Evolutionary conservation across 1,140 invertebrate genomes (phyloP), one percentile per base, ranked within the genome.

Genomic region (Coboldia fuscipes): DNA sequence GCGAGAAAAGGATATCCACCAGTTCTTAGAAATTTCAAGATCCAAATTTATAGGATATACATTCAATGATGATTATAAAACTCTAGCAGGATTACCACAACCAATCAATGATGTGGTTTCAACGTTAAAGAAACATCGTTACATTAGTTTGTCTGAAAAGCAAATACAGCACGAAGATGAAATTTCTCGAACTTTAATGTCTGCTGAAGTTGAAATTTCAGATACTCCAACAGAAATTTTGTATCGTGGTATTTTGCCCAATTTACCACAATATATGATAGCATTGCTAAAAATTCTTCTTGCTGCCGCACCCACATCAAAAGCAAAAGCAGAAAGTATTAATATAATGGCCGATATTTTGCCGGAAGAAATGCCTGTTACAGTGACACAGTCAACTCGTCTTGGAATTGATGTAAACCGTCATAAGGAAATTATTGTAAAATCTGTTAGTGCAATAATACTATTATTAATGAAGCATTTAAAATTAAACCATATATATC

Each of bases 401-500:
- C 60, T 98, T 10, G 86, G 86, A 17, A 84, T 96, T 41, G 96
- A 98, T 64, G 85, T 97, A 4, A 94, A 94, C 51, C 68, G 96
- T 21, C 96, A 99, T 52, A 98, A 98, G 52, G 92, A 98, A 66
- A 92, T 98, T 26, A 90, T 98, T 41, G 89, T 97, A 0, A 98
- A 99, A 65, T 82, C 92, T 9, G 84, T 97, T 1, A 96, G 92
- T 24, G 89, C 81, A 3, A 86, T 97, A 38, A 62, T 98, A 28
- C 56, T 98, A 31, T 58, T 98, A 8, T 63, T 98, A 23, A 60
- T 98, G 29, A 99, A 99, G 57, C 93, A 97, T 61, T 92, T 98
- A 42, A 97, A 98, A 63, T 63, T 97, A n/a, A 98, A 97, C 62
- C 94, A 99, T 57, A 68, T 97, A 10, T 98, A 97, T 58, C 88